phyloP scores from a whole-genome alignment of 2,113 vertebrate species.

The Tretioscincus oriximinensis region DNA sequence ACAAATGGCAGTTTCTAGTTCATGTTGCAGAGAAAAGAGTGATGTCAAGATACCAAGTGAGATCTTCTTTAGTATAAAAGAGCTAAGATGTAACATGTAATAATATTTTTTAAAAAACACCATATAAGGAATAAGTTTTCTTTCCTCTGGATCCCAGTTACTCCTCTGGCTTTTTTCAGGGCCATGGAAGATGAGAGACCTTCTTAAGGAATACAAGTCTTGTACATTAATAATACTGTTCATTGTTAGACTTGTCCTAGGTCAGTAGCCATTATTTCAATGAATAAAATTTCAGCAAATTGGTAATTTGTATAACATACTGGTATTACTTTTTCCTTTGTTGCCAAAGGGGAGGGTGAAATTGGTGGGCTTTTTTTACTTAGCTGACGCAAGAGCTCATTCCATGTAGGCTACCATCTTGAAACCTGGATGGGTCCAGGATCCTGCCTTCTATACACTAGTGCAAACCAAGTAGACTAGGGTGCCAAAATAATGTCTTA shows the following conservation, averaged over 20 bases:
- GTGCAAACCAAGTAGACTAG: too few relatives aligned
- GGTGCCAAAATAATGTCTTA: too few relatives aligned
- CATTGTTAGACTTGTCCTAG: too few relatives aligned
- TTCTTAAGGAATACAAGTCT: not conserved
- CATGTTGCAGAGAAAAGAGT: constrained; percentile 21
- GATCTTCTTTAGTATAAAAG: not conserved
- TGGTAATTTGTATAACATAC: too few relatives aligned
- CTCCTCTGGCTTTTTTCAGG: not conserved
- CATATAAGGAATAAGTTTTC: not conserved
- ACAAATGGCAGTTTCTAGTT: not conserved
- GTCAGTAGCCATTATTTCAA: too few relatives aligned
- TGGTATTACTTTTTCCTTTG: too few relatives aligned
- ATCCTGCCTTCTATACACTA: too few relatives aligned
- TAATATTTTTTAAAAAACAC: not conserved
- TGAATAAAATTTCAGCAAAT: too few relatives aligned
- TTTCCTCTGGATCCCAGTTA: not conserved
- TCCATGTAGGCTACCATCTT: not conserved
- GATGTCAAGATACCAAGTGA: not conserved
- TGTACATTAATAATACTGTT: too few relatives aligned
- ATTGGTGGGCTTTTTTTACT: not conserved
- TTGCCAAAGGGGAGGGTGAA: too few relatives aligned
- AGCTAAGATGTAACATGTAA: not conserved
- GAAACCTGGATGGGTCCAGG: not conserved
- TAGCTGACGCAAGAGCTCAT: not conserved
- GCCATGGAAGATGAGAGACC: not conserved